Percentiles rank a stretch among this genome's conserved stretches.
Conservation (phyloP, 2,888 invertebrate genomes). For the Lasioglossum figueresi region DNA sequence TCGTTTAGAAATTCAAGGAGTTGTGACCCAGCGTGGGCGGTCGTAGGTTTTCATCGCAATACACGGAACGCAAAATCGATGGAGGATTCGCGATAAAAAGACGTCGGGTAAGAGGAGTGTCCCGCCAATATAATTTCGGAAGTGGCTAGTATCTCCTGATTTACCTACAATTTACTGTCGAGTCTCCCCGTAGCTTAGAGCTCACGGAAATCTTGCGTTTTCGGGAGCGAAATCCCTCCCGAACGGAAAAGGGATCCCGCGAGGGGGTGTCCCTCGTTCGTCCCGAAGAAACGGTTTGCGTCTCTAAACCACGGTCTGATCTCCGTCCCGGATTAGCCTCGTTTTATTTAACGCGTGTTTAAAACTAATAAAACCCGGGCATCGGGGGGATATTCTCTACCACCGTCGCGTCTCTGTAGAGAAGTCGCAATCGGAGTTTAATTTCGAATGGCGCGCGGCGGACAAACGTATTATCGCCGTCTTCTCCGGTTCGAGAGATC, state of each 20-base stretch:
- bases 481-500: constrained; percentile 24
- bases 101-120: background rate
- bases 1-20: background rate
- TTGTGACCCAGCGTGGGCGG: background rate
- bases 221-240: constrained; percentile 51
- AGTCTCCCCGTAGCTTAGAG: constrained; percentile 33
- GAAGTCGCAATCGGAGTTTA: constrained; percentile 76
- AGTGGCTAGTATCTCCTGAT: constrained; percentile 61
- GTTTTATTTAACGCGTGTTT: constrained; percentile 84
- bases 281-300: constrained; percentile 60
- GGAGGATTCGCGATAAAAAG: background rate
- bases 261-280: constrained; percentile 46
- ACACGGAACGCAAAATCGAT: constrained; percentile 12
- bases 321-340: constrained; percentile 76
- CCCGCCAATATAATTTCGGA: constrained; percentile 49
- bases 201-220: constrained; percentile 58
- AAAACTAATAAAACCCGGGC: constrained; percentile 81
- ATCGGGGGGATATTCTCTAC: background rate
- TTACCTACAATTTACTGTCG: constrained; percentile 63
- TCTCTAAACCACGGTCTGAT: constrained; percentile 77
- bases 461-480: constrained; percentile 73
- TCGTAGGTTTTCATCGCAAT: background rate
- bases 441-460: constrained; percentile 62
- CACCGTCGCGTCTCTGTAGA: constrained; percentile 12
- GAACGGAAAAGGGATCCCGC: constrained; percentile 45